Evolutionary conservation across 2,888 invertebrate genomes (phyloP).

Genomic region (Diaphora mendica): DNA sequence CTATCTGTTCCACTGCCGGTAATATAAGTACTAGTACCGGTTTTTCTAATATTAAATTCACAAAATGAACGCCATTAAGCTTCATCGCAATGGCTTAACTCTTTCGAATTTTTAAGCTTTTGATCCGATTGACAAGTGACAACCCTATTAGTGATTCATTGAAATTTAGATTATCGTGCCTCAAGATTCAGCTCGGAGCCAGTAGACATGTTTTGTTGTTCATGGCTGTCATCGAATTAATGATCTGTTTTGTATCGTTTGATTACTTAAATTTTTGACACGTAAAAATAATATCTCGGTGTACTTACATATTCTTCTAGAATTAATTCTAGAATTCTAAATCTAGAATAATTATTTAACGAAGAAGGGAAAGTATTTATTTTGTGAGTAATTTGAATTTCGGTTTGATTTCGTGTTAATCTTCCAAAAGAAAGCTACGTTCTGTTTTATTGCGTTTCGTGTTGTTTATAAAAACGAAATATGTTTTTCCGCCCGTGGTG

Average conservation of each 20-base stretch:
- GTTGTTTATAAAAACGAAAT: neutral
- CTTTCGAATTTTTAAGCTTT: neutral
- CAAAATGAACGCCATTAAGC: neutral
- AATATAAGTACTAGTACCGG: neutral
- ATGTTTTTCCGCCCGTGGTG: neutral
- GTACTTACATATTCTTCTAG: no score
- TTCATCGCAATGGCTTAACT: neutral
- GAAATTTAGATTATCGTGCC: constrained; percentile 68
- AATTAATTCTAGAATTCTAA: no score
- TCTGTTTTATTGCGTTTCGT: neutral
- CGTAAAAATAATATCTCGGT: no score
- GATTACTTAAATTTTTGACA: constrained; percentile 56
- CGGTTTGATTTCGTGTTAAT: neutral
- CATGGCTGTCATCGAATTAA: constrained; percentile 56
- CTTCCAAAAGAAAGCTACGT: neutral
- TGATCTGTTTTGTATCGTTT: constrained; percentile 54
- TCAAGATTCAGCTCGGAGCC: constrained; percentile 62
- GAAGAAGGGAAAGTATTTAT: no score
- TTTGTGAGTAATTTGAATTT: neutral
- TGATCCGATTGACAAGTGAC: constrained; percentile 19
- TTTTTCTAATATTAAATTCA: neutral
- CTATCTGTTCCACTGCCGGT: neutral
- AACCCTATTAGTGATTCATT: constrained; percentile 57
- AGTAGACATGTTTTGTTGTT: constrained; percentile 71
- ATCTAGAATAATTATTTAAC: no score